Percentiles rank a stretch among this genome's conserved stretches.
phyloP scores from a whole-genome alignment of 2,888 invertebrate genomes.

The Callyntrura sp. region DNA sequence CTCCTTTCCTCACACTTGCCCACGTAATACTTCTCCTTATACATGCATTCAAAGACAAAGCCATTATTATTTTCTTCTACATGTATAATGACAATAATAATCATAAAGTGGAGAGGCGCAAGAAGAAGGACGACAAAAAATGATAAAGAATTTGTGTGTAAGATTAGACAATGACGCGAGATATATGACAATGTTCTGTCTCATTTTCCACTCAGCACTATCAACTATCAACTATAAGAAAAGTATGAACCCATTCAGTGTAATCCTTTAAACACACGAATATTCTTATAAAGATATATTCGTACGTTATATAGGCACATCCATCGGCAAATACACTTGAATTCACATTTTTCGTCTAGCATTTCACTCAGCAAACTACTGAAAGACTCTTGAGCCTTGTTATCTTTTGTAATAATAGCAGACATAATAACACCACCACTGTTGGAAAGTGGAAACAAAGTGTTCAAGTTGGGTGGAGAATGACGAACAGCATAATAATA shows the following conservation, averaged over 20 bases:
- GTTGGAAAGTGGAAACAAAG: neutral
- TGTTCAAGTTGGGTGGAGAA: neutral
- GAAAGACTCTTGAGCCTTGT: conserved; percentile 29
- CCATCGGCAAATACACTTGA: too few relatives aligned
- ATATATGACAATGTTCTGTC: conserved; percentile 37
- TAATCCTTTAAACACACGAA: neutral
- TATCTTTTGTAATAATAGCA: conserved; percentile 24
- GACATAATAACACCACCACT: too few relatives aligned
- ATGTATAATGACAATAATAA: neutral
- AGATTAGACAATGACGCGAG: conserved; percentile 50
- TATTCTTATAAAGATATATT: neutral
- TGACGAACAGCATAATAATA: neutral
- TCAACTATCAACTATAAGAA: too few relatives aligned
- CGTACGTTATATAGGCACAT: neutral
- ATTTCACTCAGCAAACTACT: too few relatives aligned
- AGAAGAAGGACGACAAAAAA: conserved; percentile 44
- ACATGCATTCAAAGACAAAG: conserved; percentile 2
- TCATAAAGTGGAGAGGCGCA: conserved; percentile 11
- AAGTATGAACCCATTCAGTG: too few relatives aligned
- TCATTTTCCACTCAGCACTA: neutral
- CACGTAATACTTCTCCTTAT: too few relatives aligned
- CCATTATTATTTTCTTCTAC: conserved; percentile 6
- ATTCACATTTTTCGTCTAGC: too few relatives aligned
- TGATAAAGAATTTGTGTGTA: conserved; percentile 61
- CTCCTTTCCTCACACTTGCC: neutral